phyloP scores from a whole-genome alignment of 2,888 invertebrate genomes.

The Agriopis marginaria region DNA sequence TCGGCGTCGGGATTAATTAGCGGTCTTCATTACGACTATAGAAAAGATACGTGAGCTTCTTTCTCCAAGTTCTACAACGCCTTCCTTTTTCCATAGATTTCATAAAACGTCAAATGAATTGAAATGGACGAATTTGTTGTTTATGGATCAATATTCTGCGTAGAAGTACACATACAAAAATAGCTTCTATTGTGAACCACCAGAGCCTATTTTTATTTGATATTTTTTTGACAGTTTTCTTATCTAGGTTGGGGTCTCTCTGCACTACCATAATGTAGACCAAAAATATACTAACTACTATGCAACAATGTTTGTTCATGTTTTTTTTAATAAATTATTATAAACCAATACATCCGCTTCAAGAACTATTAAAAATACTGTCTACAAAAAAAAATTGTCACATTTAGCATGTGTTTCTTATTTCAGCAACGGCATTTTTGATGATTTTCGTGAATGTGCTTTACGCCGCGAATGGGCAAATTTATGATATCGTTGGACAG shows the following conservation, averaged over 20 bases:
- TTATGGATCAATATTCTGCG: conserved; percentile 79
- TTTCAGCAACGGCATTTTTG: no score
- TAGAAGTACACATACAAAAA: conserved; percentile 27
- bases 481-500: background rate
- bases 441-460: no score
- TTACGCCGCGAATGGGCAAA: background rate
- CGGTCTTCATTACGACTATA: conserved; percentile 72
- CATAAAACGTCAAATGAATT: conserved; percentile 75
- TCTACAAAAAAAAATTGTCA: no score
- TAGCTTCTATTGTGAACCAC: background rate
- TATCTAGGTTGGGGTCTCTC: conserved; percentile 28
- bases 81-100: conserved; percentile 81
- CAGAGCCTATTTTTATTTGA: conserved; percentile 28
- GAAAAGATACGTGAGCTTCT: conserved; percentile 74
- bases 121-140: conserved; percentile 64
- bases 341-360: no score
- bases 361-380: no score
- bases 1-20: conserved; percentile 67
- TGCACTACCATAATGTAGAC: background rate
- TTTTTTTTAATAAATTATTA: no score
- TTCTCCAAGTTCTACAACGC: conserved; percentile 78
- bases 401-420: no score
- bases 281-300: background rate
- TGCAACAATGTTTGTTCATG: no score
- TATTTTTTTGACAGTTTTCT: conserved; percentile 14